Percentiles rank a stretch among this genome's conserved stretches.
phyloP scores from a whole-genome alignment of 2,113 vertebrate species.

The Lynx canadensis region DNA sequence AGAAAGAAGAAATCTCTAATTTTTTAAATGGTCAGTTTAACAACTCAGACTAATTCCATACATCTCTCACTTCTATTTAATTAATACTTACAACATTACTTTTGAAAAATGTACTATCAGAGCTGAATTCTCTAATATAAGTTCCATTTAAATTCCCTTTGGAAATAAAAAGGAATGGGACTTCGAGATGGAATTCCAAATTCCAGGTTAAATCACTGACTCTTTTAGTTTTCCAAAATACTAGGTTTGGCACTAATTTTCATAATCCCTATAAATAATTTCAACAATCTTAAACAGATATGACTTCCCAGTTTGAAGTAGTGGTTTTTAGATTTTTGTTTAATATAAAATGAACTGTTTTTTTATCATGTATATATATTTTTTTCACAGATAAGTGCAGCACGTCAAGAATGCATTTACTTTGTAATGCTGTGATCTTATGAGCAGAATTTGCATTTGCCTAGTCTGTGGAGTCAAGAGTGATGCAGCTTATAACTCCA shows the following conservation, averaged over 20 bases:
- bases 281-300: neutral
- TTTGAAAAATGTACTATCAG: slow-evolving; percentile 20
- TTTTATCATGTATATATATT: neutral
- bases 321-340: neutral
- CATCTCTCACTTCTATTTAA: slow-evolving; percentile 28
- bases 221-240: slow-evolving; percentile 28
- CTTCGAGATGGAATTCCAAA: neutral
- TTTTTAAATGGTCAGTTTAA: slow-evolving; percentile 36
- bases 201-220: neutral
- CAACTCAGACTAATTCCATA: neutral
- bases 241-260: neutral
- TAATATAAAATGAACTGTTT: neutral
- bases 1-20: neutral
- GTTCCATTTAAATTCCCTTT: neutral
- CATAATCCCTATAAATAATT: neutral
- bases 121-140: slow-evolving; percentile 26
- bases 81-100: neutral
- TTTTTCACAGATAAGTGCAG: neutral
- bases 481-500: neutral
- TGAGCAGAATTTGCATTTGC: neutral
- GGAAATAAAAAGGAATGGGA: neutral
- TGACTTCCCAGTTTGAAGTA: neutral
- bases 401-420: neutral
- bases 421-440: neutral
- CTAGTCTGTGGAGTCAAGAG: neutral